phyloP scores from a whole-genome alignment of 2,113 vertebrate genomes.

The Spheniscus mendiculus region DNA sequence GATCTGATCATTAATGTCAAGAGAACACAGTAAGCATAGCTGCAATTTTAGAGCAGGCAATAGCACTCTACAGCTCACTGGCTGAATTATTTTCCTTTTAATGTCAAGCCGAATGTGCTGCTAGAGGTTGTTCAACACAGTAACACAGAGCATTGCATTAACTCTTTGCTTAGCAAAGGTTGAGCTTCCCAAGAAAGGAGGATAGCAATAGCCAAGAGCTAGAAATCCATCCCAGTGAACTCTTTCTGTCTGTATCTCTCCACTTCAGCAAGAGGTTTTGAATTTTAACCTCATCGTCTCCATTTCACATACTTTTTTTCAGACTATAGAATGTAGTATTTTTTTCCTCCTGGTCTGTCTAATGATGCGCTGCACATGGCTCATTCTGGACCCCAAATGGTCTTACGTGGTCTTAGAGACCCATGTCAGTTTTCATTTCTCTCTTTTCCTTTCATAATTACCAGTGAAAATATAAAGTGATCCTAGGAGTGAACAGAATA shows the following conservation, averaged over 20 bases:
- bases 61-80: background rate
- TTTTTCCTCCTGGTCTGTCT: background rate
- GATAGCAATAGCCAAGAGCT: background rate
- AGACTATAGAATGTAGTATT: background rate
- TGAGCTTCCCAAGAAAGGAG: conserved; percentile 4
- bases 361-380: background rate
- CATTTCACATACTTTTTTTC: background rate
- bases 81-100: conserved; percentile 21
- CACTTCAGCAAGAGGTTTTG: background rate
- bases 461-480: background rate
- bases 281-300: background rate
- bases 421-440: background rate
- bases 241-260: background rate
- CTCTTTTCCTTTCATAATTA: background rate
- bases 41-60: background rate
- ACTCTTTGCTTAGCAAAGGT: background rate
- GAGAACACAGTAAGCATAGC: background rate
- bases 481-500: background rate
- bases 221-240: background rate
- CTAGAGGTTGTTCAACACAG: background rate
- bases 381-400: background rate
- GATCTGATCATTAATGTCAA: background rate
- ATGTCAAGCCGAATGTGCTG: background rate
- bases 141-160: background rate
- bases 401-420: background rate